phyloP scores from a whole-genome alignment of 37 sponge, comb jelly and placozoan species.

The Dysidea cf. avara region DNA sequence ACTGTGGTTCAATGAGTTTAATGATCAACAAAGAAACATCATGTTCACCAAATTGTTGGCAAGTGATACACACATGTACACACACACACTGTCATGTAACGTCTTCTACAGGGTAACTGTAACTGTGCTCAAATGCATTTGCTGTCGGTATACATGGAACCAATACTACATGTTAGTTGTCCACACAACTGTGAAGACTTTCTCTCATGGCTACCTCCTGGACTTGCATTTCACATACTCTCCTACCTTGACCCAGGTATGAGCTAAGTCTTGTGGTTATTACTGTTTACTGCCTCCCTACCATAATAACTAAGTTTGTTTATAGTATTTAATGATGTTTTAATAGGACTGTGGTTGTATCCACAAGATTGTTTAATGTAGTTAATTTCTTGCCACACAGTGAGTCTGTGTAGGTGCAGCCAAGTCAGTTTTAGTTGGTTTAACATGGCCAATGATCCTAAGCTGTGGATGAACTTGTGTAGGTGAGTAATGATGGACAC shows the following conservation, averaged over 20 bases:
- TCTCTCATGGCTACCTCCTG: constrained; percentile 92
- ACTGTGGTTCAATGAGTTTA: constrained; percentile 86
- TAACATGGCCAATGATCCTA: constrained; percentile 28
- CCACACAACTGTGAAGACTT: constrained; percentile 95
- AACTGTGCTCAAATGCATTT: constrained; percentile 88
- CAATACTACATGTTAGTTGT: constrained; percentile 81
- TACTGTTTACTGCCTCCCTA: not conserved
- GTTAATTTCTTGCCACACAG: constrained; percentile 19
- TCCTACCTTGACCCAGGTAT: constrained; percentile 85
- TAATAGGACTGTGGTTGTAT: too few species aligned
- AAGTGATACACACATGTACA: not conserved
- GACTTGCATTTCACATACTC: constrained; percentile 62
- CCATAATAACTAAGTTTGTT: not conserved
- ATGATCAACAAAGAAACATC: constrained; percentile 89
- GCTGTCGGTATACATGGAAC: constrained; percentile 87
- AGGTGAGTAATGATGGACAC: constrained; percentile 15
- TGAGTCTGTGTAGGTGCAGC: constrained; percentile 61
- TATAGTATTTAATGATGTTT: not conserved
- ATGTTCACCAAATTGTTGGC: constrained; percentile 74
- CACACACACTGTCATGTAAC: not conserved
- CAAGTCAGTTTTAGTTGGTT: constrained; percentile 70
- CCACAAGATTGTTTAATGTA: not conserved
- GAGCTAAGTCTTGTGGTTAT: not conserved
- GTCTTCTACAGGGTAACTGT: constrained; percentile 49
- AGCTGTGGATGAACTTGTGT: constrained; percentile 70